Conservation (phyloP, 2,797 vertebrate genomes). For the Acomys russatus region DNA sequence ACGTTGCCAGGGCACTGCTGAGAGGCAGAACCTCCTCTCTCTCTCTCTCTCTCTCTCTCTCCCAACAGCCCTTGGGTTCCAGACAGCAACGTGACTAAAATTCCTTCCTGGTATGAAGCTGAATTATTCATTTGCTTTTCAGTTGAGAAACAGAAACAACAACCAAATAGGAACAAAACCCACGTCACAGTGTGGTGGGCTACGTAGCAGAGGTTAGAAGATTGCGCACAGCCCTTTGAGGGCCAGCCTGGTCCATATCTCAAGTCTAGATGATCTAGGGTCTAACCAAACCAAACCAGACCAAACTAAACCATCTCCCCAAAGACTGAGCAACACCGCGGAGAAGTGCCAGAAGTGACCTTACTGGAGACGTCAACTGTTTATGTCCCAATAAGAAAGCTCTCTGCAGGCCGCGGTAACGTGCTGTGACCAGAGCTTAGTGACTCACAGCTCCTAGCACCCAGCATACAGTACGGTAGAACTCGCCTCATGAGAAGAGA, state of each 20-base stretch:
- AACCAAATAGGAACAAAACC: neutral
- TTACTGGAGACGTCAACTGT: slow-evolving; percentile 82
- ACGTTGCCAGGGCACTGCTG: neutral
- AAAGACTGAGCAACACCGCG: slow-evolving; percentile 89
- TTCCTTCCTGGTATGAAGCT: neutral
- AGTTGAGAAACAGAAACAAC: neutral
- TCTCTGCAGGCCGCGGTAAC: neutral
- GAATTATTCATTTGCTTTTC: slow-evolving; percentile 40
- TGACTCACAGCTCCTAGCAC: neutral
- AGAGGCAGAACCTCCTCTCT: neutral
- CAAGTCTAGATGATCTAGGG: neutral
- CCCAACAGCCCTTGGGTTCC: neutral
- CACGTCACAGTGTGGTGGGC: neutral
- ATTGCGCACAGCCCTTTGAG: neutral
- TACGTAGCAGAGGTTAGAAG: neutral
- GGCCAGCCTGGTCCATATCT: neutral
- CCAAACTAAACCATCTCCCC: neutral
- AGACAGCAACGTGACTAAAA: slow-evolving; percentile 14
- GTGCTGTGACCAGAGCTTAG: neutral
- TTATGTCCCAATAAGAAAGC: slow-evolving; percentile 91
- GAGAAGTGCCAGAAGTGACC: slow-evolving; percentile 80
- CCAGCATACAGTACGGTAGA: too few species aligned
- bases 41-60: too few species aligned
- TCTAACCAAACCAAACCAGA: slow-evolving; percentile 72
- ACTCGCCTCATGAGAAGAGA: neutral